Percentiles rank a stretch among this genome's conserved stretches.
These are phyloP conservation scores for Drymonia ruficornis DNA, from an alignment of 2,888 invertebrate genomes.

Conservation along the genomic window DNA sequence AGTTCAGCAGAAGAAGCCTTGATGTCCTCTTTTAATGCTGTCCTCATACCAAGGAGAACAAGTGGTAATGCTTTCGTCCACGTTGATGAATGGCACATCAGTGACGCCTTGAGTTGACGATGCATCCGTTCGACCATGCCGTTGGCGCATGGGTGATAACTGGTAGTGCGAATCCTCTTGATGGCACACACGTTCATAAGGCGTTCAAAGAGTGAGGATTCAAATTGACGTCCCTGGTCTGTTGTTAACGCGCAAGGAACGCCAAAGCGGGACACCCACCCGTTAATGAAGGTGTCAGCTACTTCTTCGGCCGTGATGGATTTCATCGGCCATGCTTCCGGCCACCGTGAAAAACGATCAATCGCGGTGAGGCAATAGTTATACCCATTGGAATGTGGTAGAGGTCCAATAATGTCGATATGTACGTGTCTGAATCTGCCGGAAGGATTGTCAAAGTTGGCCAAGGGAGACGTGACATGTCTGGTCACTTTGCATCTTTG, in stretches of 20 bases:
- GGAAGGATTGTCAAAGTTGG: neutral
- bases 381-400: constrained; percentile 16
- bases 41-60: too few relatives aligned
- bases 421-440: constrained; percentile 40
- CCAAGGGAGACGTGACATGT: neutral
- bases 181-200: too few relatives aligned
- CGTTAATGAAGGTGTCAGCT: constrained; percentile 19
- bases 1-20: too few relatives aligned
- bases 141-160: too few relatives aligned
- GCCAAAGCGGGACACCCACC: constrained; percentile 34
- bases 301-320: constrained; percentile 24
- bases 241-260: constrained; percentile 22
- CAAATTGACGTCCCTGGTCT: constrained; percentile 33
- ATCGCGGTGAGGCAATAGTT: constrained; percentile 38
- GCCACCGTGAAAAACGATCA: constrained; percentile 39
- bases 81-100: too few relatives aligned
- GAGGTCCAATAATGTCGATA: constrained; percentile 56
- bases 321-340: constrained; percentile 29
- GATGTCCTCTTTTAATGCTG: too few relatives aligned
- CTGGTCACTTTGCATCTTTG: neutral
- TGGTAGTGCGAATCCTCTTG: too few relatives aligned
- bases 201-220: too few relatives aligned
- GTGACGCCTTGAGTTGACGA: too few relatives aligned
- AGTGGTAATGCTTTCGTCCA: too few relatives aligned
- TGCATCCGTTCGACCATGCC: too few relatives aligned